These are phyloP conservation scores for Malurus elegans DNA, from an alignment of 2,113 vertebrate genomes.

Conservation along the genomic window DNA sequence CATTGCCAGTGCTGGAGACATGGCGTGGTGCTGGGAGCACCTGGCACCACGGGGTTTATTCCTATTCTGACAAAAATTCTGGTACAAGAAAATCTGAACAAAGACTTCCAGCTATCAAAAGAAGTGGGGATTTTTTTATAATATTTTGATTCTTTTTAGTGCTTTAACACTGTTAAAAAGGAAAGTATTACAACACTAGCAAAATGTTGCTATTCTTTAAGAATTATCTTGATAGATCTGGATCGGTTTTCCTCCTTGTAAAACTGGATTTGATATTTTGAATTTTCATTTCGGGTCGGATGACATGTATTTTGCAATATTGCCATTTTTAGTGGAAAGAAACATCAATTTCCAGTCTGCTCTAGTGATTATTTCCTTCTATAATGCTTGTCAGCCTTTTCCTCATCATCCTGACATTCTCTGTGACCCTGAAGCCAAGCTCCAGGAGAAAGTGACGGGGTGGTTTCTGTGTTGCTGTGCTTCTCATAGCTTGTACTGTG, in stretches of 20 bases:
- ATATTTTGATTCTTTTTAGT: neutral
- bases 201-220: neutral
- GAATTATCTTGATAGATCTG: neutral
- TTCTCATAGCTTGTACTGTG: neutral
- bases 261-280: neutral
- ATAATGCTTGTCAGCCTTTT: neutral
- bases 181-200: neutral
- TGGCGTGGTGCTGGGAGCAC: neutral
- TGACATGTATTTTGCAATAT: neutral
- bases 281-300: neutral
- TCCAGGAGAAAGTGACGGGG: neutral
- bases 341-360: neutral
- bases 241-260: neutral
- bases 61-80: neutral
- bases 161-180: neutral
- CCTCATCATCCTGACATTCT: neutral
- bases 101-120: neutral
- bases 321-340: neutral
- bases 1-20: neutral
- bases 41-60: rapidly evolving
- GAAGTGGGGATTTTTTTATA: neutral
- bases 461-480: neutral
- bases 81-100: neutral
- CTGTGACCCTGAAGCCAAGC: neutral
- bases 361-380: neutral